Base-by-base conservation (phyloP, 2,797 vertebrate genomes). In the Halcyon chelicuti region DNA sequence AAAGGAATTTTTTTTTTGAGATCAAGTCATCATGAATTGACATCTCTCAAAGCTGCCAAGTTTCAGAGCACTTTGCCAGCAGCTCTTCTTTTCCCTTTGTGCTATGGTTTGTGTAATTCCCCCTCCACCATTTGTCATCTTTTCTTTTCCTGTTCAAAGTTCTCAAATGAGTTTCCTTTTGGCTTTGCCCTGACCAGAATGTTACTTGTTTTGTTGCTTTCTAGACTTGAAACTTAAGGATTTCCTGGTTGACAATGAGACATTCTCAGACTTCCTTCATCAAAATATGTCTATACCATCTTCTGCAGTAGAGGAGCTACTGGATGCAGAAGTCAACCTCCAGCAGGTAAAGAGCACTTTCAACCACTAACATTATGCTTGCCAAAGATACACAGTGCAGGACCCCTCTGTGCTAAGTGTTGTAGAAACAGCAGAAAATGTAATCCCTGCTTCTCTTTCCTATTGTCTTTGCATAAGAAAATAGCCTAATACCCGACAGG, bases 171-270 rank as follows among this genome's bases (percentile, higher is more conserved):
- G 57, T 86, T 91, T 92, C 37, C 79, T 67, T 95, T 90, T 63
- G 29, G 39, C 62, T 88, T 73, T 66, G 23, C 39, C 31, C n/a
- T 96, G 78, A 96, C 68, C 76, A 68, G 94, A 94, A 85, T 16
- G 21, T 57, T 72, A 10, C 39, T 86, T 61, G 96, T 95, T 97
- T 96, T 94, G 35, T 76, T 70, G 49, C 74, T 94, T 86, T 33
- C 49, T 97, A 99, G 99, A 98, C 78, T 97, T 99, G 96, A 99
- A 98, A 95, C 95, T 99, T 94, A 98, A 97, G 91, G 98, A 99
- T 97, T 99, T 99, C 97, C 98, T 99, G 90, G 94, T 95, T 85
- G 98, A 99, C 95, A 98, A 99, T 18, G 99, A 99, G 97, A 99
- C 98, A 0, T 97, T 99, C 91, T 98, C 99, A 31, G 95, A 89